Percentiles rank a stretch among this genome's conserved stretches.
phyloP scores from a whole-genome alignment of 2,797 vertebrate species.

The Pachyuromys duprasi region DNA sequence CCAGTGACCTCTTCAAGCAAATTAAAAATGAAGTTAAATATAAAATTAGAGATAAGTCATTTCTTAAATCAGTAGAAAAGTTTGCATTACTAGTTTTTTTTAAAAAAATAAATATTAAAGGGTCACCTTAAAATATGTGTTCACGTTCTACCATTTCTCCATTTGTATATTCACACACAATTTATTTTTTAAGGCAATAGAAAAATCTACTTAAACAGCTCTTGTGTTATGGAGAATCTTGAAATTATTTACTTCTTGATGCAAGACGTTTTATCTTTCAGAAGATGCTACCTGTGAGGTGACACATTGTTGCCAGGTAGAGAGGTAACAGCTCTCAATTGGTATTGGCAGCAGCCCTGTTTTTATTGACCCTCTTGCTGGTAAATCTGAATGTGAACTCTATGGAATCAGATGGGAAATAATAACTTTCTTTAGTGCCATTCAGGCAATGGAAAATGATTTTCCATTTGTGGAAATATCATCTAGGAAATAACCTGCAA shows the following conservation, averaged over 20 bases:
- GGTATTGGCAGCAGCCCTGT: constrained; percentile 72
- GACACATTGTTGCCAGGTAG: constrained; percentile 64
- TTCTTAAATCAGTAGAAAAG: constrained; percentile 60
- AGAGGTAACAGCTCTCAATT: constrained; percentile 77
- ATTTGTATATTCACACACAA: neutral
- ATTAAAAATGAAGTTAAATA: constrained; percentile 64
- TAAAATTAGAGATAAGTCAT: neutral
- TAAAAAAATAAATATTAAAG: constrained; percentile 64
- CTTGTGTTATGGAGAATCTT: constrained; percentile 51
- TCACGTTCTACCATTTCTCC: constrained; percentile 33
- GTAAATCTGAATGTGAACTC: constrained; percentile 79
- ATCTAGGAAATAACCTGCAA: constrained; percentile 77
- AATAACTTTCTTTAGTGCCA: constrained; percentile 80
- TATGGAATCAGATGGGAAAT: constrained; percentile 76
- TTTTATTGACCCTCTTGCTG: constrained; percentile 80
- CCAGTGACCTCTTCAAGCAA: constrained; percentile 38
- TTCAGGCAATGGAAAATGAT: constrained; percentile 78
- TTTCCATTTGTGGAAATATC: constrained; percentile 81
- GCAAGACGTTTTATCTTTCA: constrained; percentile 71
- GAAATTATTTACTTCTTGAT: constrained; percentile 68
- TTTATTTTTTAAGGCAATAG: constrained; percentile 59
- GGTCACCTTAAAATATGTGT: constrained; percentile 42
- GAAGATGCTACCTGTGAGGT: constrained; percentile 61
- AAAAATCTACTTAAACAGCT: constrained; percentile 68
- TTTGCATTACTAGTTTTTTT: constrained; percentile 37